phyloP scores from a whole-genome alignment of 1,140 invertebrate genomes.

The Dendrolimus kikuchii region DNA sequence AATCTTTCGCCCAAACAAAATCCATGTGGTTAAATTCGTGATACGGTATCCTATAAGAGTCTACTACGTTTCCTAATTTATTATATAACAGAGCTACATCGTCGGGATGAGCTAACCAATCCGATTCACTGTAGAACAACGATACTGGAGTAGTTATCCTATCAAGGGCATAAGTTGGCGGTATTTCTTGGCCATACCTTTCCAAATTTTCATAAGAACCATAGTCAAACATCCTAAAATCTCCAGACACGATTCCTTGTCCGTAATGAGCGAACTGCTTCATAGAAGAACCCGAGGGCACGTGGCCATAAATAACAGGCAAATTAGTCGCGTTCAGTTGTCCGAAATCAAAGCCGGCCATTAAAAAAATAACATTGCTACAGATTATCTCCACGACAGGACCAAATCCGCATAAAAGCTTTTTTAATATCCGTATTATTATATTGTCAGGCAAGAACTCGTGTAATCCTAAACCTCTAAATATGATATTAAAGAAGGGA shows the following conservation, averaged over 20 bases:
- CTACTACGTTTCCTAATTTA: slow-evolving; percentile 58
- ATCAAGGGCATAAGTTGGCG: slow-evolving; percentile 76
- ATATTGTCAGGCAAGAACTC: slow-evolving; percentile 33
- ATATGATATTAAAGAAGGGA: slow-evolving; percentile 15
- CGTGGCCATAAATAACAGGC: slow-evolving; percentile 82
- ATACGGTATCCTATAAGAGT: slow-evolving; percentile 50
- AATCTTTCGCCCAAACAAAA: slow-evolving; percentile 72
- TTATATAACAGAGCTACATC: slow-evolving; percentile 60
- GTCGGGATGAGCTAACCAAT: slow-evolving; percentile 73
- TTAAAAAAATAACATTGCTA: slow-evolving; percentile 25
- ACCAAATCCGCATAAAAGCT: slow-evolving; percentile 23
- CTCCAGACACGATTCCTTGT: slow-evolving; percentile 69
- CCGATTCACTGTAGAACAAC: slow-evolving; percentile 77
- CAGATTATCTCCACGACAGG: slow-evolving; percentile 28
- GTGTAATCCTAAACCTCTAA: slow-evolving; percentile 24
- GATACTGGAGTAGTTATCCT: slow-evolving; percentile 75
- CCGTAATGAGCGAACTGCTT: slow-evolving; percentile 83
- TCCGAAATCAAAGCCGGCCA: slow-evolving; percentile 28
- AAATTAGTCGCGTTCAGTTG: slow-evolving; percentile 72
- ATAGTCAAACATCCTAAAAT: slow-evolving; percentile 67
- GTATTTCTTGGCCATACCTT: slow-evolving; percentile 61
- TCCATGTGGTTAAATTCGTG: slow-evolving; percentile 74
- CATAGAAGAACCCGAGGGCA: slow-evolving; percentile 84
- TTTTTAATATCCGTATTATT: slow-evolving; percentile 19
- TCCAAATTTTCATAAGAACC: slow-evolving; percentile 52